Evolutionary conservation across 2,113 vertebrate genomes (phyloP), one percentile per base, ranked within the genome.

Genomic region (Pterocles orientalis): DNA sequence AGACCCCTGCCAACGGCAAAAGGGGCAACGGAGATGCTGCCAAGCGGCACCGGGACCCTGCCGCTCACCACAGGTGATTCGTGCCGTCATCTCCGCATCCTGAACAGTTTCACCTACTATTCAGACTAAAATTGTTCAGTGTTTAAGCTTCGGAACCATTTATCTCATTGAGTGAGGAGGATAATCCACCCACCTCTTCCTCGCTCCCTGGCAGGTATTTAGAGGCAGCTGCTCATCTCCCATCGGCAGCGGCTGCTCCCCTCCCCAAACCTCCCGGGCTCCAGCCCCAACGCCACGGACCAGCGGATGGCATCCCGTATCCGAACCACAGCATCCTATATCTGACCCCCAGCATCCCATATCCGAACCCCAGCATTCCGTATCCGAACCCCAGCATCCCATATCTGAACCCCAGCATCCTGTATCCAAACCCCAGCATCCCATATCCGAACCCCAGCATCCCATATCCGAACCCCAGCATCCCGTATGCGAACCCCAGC

Each of bases 161-260:
- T 97, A 97, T 97, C 96, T 97, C 96, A 96, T 97, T 97, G 97
- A 97, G 80, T 54, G 84, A 96, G 94, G 93, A 96, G 88, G 90
- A 96, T 95, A 93, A 94, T 96, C 92, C 96, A 87, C 96, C 96
- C 97, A 96, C 96, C 82, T 93, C 96, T 96, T 97, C 95, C 96
- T 95, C 12, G 45, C 78, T 96, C 91, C 91, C 85, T 89, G 96
- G 83, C 96, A 95, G 85, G 94, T 97, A 97, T 97, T 97, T 97
- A 96, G 97, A 97, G 97, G 81, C 92, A 94, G 89, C 68, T 65
- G 25, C 90, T 95, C 54, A 36, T 95, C 94, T 96, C 86, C 86
- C 5, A 24, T 43, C 80, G 31, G 86, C 89, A 88, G 81, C 58
- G 28, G 81, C 86, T 14, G 56, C 79, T 90, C 84, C 71, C 72